A percentile compares a stretch with the other conserved stretches of the same genome.
phyloP scores from a whole-genome alignment of 2,113 vertebrate genomes.

The Ceyx margarethae region DNA sequence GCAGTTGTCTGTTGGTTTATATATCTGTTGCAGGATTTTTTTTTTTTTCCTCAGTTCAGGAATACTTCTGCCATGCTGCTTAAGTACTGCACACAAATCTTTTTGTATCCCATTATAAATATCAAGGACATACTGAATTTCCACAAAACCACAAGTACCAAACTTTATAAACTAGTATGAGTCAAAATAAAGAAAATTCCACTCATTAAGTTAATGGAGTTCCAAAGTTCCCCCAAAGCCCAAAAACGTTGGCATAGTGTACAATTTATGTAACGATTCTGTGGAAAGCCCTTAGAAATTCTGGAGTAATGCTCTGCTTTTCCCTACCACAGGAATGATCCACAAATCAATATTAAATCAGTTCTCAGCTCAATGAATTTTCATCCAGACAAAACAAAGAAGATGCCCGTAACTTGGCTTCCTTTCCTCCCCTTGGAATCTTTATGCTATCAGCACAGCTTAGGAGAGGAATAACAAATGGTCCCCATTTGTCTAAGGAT shows the following conservation, averaged over 20 bases:
- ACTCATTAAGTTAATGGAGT: neutral
- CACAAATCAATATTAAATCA: neutral
- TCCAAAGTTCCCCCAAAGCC: constrained; percentile 14
- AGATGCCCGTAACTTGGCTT: neutral
- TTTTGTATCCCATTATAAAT: neutral
- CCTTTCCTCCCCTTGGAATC: neutral
- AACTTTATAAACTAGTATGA: constrained; percentile 12
- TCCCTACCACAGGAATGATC: constrained; percentile 18
- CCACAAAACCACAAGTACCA: constrained; percentile 11
- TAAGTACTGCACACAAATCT: neutral
- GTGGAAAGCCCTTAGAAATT: constrained; percentile 17
- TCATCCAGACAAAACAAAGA: constrained; percentile 22
- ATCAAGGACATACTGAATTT: neutral
- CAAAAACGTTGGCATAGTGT: neutral
- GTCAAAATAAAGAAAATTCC: constrained; percentile 27
- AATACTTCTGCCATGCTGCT: neutral
- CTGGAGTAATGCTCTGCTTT: neutral
- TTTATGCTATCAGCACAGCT: neutral
- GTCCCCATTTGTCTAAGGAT: neutral
- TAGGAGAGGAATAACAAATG: neutral
- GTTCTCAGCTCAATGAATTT: neutral
- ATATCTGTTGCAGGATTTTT: neutral
- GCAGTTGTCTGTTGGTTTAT: neutral
- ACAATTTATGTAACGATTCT: neutral
- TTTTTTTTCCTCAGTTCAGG: neutral